Conservation (phyloP, 23 tunicate species). For the Trididemnum clinides region DNA sequence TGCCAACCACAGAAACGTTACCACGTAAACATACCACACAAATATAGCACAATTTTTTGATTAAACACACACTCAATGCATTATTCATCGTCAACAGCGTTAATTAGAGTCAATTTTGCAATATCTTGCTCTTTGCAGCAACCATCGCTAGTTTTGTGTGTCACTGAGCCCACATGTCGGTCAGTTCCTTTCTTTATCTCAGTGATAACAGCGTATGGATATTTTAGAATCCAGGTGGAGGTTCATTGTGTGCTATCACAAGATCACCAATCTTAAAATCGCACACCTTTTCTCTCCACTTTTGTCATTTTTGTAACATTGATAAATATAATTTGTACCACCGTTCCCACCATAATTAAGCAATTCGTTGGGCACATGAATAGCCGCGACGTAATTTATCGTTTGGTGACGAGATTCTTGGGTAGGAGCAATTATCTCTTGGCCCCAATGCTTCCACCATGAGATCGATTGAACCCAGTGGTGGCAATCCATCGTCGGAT, state of each 20-base stretch:
- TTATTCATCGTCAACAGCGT: not conserved
- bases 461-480: not conserved
- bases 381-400: not conserved
- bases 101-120: not conserved
- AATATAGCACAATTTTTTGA: not conserved
- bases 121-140: not conserved
- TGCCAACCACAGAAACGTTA: not conserved
- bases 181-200: not conserved
- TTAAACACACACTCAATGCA: no score
- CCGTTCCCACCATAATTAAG: not conserved
- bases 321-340: not conserved
- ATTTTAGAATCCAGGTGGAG: not conserved
- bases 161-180: not conserved
- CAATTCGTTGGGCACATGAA: not conserved
- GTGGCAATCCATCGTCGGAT: not conserved
- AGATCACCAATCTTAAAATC: not conserved
- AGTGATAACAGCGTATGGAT: constrained; percentile 1
- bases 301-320: not conserved
- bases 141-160: not conserved
- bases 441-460: not conserved
- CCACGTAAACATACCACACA: not conserved
- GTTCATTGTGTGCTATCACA: not conserved
- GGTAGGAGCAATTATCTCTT: not conserved
- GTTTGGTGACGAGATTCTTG: not conserved
- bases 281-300: not conserved